phyloP scores from a whole-genome alignment of 2,113 vertebrate species.

The Eubucco bourcierii region DNA sequence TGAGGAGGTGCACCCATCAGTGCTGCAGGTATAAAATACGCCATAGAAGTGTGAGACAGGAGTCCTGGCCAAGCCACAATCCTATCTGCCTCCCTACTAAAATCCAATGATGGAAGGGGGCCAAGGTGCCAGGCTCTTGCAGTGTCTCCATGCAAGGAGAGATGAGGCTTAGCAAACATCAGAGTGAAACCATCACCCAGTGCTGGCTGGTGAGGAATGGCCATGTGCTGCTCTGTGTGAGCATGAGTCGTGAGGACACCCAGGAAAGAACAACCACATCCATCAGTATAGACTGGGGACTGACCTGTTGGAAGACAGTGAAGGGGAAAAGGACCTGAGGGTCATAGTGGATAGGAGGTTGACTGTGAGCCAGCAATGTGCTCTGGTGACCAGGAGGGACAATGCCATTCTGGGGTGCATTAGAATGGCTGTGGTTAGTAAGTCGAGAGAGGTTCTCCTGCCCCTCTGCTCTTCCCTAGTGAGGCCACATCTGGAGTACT shows the following conservation, averaged over 20 bases:
- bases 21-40: not conserved
- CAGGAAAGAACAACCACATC: no score
- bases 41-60: accelerated
- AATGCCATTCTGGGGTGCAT: no score
- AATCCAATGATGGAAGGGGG: not conserved
- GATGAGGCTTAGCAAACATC: not conserved
- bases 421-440: no score
- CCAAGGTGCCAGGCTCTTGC: not conserved
- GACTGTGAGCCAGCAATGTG: no score
- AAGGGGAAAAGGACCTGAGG: no score
- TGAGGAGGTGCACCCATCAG: not conserved
- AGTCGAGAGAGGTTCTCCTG: no score
- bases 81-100: not conserved
- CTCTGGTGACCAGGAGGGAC: no score
- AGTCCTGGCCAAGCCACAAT: not conserved
- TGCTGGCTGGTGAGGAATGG: accelerated
- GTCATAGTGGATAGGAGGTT: no score
- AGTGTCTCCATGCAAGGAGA: not conserved
- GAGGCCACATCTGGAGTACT: no score
- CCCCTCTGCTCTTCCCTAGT: no score
- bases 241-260: not conserved
- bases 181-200: not conserved
- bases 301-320: no score
- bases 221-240: not conserved
- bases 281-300: no score